Percentiles rank a stretch among this genome's conserved stretches.
Conservation (phyloP, 2,113 vertebrate species). For the Gambusia affinis region DNA sequence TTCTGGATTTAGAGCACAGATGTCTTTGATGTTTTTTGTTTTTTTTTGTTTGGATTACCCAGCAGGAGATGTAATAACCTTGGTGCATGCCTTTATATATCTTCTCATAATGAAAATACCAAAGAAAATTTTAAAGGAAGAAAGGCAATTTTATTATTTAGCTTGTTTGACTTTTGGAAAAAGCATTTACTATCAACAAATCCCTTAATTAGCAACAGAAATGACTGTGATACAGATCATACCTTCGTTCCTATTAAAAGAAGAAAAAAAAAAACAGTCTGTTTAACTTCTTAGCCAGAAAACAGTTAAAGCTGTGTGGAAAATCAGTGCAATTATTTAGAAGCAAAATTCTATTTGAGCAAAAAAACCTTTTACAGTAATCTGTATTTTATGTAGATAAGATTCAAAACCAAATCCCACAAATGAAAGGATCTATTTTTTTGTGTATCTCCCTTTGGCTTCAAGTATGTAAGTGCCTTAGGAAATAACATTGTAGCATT, state of each 20-base stretch:
- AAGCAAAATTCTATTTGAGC: constrained; percentile 23
- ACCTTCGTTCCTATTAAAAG: background rate
- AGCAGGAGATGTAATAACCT: constrained; percentile 2
- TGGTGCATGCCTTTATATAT: constrained; percentile 11
- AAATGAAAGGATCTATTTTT: too few species aligned
- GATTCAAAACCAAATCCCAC: too few species aligned
- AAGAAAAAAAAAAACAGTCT: background rate
- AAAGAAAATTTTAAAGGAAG: background rate
- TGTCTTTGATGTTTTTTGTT: constrained; percentile 31
- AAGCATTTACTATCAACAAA: background rate
- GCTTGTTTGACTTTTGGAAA: background rate
- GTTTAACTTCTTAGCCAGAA: background rate
- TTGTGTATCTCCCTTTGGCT: too few species aligned
- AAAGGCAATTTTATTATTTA: background rate
- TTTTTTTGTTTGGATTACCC: constrained; percentile 35
- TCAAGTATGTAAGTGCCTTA: too few species aligned
- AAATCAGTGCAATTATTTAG: constrained; percentile 21
- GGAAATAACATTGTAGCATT: too few species aligned
- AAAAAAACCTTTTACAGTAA: background rate
- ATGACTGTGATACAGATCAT: background rate
- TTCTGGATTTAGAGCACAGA: constrained; percentile 26
- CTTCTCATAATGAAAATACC: background rate
- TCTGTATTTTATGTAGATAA: constrained; percentile 4
- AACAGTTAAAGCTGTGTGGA: constrained; percentile 12
- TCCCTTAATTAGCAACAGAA: background rate